A percentile compares a stretch with the other conserved stretches of the same genome.
Conservation (phyloP, 2,113 vertebrate genomes). For the Riparia riparia region DNA sequence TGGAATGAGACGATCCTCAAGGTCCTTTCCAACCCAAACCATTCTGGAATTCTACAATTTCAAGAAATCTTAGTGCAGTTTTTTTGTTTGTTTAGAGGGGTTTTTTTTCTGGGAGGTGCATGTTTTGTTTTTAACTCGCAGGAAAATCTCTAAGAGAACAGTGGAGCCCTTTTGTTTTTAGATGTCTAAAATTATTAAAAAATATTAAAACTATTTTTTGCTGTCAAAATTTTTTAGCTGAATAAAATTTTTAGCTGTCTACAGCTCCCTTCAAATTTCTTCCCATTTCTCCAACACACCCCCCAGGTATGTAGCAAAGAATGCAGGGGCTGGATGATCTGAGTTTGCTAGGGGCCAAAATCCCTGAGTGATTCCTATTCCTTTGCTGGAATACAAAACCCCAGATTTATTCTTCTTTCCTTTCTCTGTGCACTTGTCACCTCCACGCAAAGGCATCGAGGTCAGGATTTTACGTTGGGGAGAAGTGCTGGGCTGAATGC, state of each 20-base stretch:
- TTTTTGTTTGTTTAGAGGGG: too few species aligned
- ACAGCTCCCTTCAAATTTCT: background rate
- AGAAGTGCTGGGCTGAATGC: background rate
- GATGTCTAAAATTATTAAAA: background rate
- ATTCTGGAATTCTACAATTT: background rate
- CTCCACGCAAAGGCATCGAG: background rate
- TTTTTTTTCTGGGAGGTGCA: background rate
- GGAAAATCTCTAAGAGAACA: background rate
- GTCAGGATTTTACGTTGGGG: background rate
- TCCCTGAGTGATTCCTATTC: background rate
- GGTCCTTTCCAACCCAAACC: background rate
- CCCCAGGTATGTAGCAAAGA: fast-evolving
- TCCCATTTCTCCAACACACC: background rate
- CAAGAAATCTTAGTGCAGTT: background rate
- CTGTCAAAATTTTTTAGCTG: too few species aligned
- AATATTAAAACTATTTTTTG: too few species aligned
- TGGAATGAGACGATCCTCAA: background rate
- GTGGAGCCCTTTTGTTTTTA: background rate
- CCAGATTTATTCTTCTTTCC: background rate
- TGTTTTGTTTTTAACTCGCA: background rate
- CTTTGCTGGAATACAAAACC: background rate
- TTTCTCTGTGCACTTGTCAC: background rate
- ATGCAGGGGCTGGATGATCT: background rate
- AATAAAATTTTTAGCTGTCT: background rate
- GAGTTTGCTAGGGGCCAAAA: background rate